These are phyloP conservation scores for Fregata magnificens DNA, from an alignment of 2,113 vertebrate species.

Conservation along the genomic window DNA sequence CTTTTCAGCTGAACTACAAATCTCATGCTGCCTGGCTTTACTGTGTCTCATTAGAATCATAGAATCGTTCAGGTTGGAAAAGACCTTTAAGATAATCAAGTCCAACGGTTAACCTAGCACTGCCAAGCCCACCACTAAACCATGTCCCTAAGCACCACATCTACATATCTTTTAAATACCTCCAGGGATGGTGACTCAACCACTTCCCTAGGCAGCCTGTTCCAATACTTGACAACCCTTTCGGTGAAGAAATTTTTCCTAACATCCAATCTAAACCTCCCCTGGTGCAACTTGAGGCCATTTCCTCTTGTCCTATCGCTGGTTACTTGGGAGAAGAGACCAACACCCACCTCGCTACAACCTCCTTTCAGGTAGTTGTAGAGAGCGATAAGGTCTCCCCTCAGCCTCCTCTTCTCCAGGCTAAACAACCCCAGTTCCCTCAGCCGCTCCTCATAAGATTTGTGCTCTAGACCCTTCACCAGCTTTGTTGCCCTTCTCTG, in stretches of 20 bases:
- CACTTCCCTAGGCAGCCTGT: not conserved
- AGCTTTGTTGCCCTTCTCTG: too few relatives aligned
- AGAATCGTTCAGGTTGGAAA: not conserved
- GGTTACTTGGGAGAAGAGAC: too few relatives aligned
- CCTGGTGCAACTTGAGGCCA: too few relatives aligned
- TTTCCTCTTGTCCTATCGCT: too few relatives aligned
- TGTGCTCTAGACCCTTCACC: too few relatives aligned
- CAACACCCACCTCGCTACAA: too few relatives aligned
- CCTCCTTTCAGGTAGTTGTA: too few relatives aligned
- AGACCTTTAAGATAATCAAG: not conserved
- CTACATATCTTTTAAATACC: not conserved
- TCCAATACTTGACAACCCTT: not conserved
- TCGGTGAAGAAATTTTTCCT: not conserved
- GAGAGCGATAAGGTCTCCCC: too few relatives aligned
- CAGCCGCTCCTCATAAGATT: too few relatives aligned
- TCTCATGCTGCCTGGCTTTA: not conserved
- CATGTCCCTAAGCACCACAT: not conserved
- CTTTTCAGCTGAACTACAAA: not conserved
- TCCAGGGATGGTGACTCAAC: not conserved
- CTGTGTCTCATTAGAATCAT: not conserved
- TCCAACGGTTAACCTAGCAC: not conserved
- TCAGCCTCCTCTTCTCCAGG: too few relatives aligned
- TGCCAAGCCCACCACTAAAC: not conserved
- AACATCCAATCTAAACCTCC: too few relatives aligned
- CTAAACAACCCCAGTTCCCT: too few relatives aligned